Base-by-base conservation (phyloP, 2,888 invertebrate species). In the Belgica antarctica region DNA sequence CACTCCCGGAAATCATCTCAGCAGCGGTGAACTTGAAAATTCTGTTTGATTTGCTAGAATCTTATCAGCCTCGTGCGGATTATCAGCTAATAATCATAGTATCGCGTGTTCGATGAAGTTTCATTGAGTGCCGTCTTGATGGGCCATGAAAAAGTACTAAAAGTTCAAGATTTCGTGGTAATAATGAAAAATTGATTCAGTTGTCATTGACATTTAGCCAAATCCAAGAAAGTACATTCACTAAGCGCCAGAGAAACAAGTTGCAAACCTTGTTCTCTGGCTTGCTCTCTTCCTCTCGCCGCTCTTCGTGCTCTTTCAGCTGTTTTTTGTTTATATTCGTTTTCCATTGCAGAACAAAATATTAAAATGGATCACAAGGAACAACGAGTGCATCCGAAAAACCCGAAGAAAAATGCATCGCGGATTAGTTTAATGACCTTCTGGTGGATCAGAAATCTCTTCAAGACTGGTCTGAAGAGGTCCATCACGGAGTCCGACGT, bases 361-460 rank as follows among this genome's bases (percentile, higher is more conserved):
- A 15, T 12, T 27, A 57, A 68, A 10, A 76, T 76, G 74, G 76
- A 76, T 68, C 76, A 74, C 72, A 73, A 66, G 63, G 73, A 76
- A 65, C 75, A 74, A 66, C 15, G 17, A 62, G 19, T 1, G 7
- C 36, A 28, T 7, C 70, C 70, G 10, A 34, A 7, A 72, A 86
- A 87, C 77, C 88, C 87, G 0, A 78, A 84, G 71, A 84, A 85
- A 74, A 82, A 75, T 0, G 85, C 87, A 0, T 86, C 83, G 75
- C 73, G 81, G n/a, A 72, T 87, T 8, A 86, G 87, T 0, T 80
- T 83, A 72, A 75, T 84, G 70, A 82, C 83, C 65, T 87, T 83
- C 76, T 83, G 84, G 80, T 81, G 80, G 80, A 76, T 80, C 72
- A 79, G 80, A 72, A 81, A 82, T 66, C 73, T 84, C 17, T 84